A percentile compares a stretch with the other conserved stretches of the same genome.
These are phyloP conservation scores for Fregetta grallaria DNA, from an alignment of 2,113 vertebrate species.

Conservation along the genomic window DNA sequence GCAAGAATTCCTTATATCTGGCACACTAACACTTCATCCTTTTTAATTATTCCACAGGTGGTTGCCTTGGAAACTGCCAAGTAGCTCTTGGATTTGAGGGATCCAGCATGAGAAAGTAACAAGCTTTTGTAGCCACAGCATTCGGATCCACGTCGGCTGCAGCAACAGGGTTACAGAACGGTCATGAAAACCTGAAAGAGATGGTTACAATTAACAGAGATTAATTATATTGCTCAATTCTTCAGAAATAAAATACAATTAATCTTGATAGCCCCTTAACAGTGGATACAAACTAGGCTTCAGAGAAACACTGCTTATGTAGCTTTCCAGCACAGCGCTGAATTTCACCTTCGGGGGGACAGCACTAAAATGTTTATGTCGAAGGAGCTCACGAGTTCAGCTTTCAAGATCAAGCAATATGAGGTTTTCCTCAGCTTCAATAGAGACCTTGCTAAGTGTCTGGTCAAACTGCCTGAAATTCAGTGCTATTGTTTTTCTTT, in stretches of 20 bases:
- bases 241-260: not conserved
- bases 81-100: conserved; percentile 40
- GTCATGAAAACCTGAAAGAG: conserved; percentile 11
- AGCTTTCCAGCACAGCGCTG: not conserved
- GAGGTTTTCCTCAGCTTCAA: not conserved
- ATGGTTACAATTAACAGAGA: not conserved
- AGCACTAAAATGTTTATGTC: not conserved
- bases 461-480: conserved; percentile 38
- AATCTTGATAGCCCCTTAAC: fast-evolving
- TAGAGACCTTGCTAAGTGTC: not conserved
- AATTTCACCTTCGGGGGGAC: not conserved
- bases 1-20: conserved; percentile 33
- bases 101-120: not conserved
- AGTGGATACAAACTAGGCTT: not conserved
- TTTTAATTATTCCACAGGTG: conserved; percentile 68
- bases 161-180: not conserved
- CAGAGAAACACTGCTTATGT: not conserved
- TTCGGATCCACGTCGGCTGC: not conserved
- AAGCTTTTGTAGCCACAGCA: conserved; percentile 7
- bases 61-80: conserved; percentile 69
- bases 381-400: not conserved
- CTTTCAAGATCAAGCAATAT: not conserved
- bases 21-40: conserved; percentile 37
- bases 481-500: conserved; percentile 48
- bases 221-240: not conserved